Base-by-base conservation (phyloP, 2,797 vertebrate genomes). In the Phataginus tetradactyla region DNA sequence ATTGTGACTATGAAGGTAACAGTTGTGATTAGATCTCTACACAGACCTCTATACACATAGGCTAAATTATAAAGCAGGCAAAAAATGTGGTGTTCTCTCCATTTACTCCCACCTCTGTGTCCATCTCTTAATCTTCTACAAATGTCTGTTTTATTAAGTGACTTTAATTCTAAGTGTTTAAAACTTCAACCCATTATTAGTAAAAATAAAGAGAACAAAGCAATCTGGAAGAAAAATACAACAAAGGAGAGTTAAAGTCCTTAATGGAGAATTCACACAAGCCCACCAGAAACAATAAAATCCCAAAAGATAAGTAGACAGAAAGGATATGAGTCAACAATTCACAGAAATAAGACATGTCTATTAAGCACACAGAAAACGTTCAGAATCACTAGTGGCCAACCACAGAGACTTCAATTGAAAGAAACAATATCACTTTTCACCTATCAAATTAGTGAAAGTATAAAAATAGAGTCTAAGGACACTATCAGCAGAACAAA, bases 171-270 rank as follows among this genome's bases (percentile, higher is more conserved):
- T 78, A 32, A 88, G 34, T 17, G 15, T 25, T 64, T 94, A 39
- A 71, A 86, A 59, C 7, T 23, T 32, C 68, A 66, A 51, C 29
- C 68, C 15, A 57, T 57, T 75, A 55, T 68, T 86, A 55, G 84
- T 49, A 29, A 79, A 79, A 69, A 66, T n/a, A 80, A 95, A 83
- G 42, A 77, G 25, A 63, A 72, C 23, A 42, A 23, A 66, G 57
- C 21, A 75, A 53, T 42, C 49, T 96, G 95, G 74, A 80, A 94
- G 42, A 77, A 92, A 84, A 86, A 83, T 64, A 68, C 13, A 42
- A 86, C 68, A 81, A 55, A 61, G 23, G 23, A 86, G 21, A 75
- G 53, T 68, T 59, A 51, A 42, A 57, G 7, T 74, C 51, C 34
- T 81, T 53, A 39, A 15, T 61, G 29, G 20, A 39, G n/a, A 75